Evolutionary conservation across 2,797 vertebrate species (phyloP), one percentile per base, ranked within the genome.

Genomic region (Vultur gryphus): DNA sequence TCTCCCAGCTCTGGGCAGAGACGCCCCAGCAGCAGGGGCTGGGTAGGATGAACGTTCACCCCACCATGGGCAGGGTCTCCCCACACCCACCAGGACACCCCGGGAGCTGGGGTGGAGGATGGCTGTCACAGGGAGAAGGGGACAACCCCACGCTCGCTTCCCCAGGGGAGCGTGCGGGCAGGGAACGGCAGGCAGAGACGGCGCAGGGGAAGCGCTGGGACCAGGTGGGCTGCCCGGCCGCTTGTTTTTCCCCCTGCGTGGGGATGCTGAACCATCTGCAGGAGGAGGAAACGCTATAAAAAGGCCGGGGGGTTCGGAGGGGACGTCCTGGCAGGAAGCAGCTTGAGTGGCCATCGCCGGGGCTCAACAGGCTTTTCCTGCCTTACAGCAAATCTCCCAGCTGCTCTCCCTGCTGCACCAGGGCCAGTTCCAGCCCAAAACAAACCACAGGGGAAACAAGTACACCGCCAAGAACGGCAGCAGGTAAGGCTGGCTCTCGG

Each of bases 381-480:
- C 97, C 97, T 97, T 98, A 95, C 98, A 99, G 99, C 99, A 99
- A 98, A 99, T 99, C 97, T 99, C 99, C 79, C 99, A 99, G 99
- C 99, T 99, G 97, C 98, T 99, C 96, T 99, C 99, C 69, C 98
- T 99, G 94, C 98, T 99, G 88, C 99, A 98, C 77, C 99, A 99
- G 97, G 99, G 99, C 94, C 99, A 99, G 97, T 99, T 99, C 97
- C 99, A 99, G 97, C 99, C 99, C 66, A 99, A 98, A 97, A 98
- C 99, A 35, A 99, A 99, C 98, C 99, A 99, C 98, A 98, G 99
- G 58, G 99, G 99, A 89, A 99, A 99, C 98, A 99, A 99, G 96
- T 99, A 99, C 97, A 98, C 98, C 11, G 94, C 96, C 67, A 97
- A 97, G 81, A 96, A 94, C 0, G 94, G 93, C 93, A 98, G 98